Percentiles rank a stretch among this genome's conserved stretches.
These are phyloP conservation scores for Oncorhynchus keta DNA, from an alignment of 2,113 vertebrate species.

Conservation along the genomic window DNA sequence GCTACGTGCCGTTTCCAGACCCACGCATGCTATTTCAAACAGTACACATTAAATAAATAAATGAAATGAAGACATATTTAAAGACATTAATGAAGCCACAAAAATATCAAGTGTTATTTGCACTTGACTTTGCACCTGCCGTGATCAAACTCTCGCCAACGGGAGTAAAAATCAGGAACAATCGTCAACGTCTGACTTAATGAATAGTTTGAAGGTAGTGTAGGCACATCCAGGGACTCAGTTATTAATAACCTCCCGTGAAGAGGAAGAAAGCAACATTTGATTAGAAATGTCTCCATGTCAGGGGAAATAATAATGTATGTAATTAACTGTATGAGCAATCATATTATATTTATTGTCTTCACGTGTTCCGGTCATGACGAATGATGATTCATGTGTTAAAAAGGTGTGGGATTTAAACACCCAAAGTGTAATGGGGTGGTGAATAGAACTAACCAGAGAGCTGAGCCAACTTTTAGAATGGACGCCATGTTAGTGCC, in stretches of 20 bases:
- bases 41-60: too few species aligned
- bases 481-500: too few species aligned
- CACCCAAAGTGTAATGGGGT: too few species aligned
- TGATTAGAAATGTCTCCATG: not conserved
- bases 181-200: not conserved
- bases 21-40: constrained; percentile 23
- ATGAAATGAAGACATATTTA: not conserved
- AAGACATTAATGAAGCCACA: not conserved
- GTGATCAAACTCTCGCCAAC: not conserved
- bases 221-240: too few species aligned
- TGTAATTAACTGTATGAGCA: not conserved
- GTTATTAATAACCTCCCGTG: not conserved
- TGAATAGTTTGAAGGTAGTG: not conserved
- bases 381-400: not conserved
- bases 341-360: not conserved
- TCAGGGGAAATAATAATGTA: not conserved
- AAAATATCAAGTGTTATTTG: too few species aligned
- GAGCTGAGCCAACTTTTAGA: too few species aligned
- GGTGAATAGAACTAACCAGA: too few species aligned
- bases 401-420: not conserved
- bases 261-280: not conserved
- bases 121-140: not conserved
- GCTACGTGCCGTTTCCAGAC: constrained; percentile 20
- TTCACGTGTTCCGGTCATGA: not conserved
- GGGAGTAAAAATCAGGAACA: not conserved